Conservation (phyloP, 2,888 invertebrate species). For the Troides helena region DNA sequence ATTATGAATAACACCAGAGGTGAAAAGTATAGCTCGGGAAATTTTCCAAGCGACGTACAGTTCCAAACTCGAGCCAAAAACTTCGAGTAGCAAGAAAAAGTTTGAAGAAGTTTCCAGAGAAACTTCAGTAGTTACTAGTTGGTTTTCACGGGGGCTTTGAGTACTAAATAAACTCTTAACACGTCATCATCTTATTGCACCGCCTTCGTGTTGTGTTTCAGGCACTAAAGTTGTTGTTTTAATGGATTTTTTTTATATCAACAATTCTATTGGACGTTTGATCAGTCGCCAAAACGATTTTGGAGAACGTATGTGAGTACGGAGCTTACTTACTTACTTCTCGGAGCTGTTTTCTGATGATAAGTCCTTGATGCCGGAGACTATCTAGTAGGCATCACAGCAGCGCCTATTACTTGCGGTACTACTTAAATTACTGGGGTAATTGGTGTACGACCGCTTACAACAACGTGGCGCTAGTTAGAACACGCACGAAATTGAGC, state of each 20-base stretch:
- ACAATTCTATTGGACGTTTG: no score
- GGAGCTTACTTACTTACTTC: no score
- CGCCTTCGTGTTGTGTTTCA: not conserved
- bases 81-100: not conserved
- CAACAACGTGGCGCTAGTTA: no score
- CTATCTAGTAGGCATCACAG: no score
- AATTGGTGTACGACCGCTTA: no score
- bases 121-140: slow-evolving; percentile 8
- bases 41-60: not conserved
- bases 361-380: no score
- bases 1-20: not conserved
- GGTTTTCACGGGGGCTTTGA: slow-evolving; percentile 3
- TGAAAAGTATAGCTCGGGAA: not conserved
- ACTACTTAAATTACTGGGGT: no score
- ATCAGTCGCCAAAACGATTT: no score
- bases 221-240: not conserved
- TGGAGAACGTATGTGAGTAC: no score
- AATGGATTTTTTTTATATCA: not conserved
- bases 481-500: no score
- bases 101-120: slow-evolving; percentile 1
- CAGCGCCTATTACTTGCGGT: no score
- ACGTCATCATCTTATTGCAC: slow-evolving; percentile 7
- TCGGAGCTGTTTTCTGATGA: no score
- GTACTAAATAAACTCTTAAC: slow-evolving; percentile 20
- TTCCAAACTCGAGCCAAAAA: not conserved